Evolutionary conservation across 2,888 invertebrate genomes (phyloP), one percentile per base, ranked within the genome.

Genomic region (Eupsilia transversa): DNA sequence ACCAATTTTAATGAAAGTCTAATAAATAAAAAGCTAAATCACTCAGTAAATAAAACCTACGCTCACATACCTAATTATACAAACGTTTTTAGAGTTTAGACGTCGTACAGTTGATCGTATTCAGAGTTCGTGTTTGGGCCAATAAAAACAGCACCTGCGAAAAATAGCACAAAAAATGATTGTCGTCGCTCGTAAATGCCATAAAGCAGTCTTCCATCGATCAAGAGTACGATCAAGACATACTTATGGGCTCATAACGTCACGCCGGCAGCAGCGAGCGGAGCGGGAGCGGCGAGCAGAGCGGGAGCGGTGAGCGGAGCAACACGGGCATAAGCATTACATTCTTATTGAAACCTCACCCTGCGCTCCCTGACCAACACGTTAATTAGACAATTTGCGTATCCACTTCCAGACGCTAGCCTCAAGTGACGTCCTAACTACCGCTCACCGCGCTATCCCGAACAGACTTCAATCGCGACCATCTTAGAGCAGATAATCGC

Each of bases 331-430:
- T 94, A 93, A 89, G 90, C 93, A 94, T 94, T 83, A 86, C 87
- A 89, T 92, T 93, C 92, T 92, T 94, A 93, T 91, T 93, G 90
- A 89, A 91, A 89, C 90, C 89, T 86, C 91, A 84, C 88, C 84
- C 87, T 80, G 80, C 86, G 52, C 84, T 60, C 84, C 80, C 79
- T 89, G 91, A 91, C 93, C 93, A 89, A 91, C 90, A 91, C 93
- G 90, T 91, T 94, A 94, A 95, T 96, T 92, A 95, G 92, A 90
- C 95, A 93, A 96, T 96, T 96, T 94, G 94, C 95, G 92, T 93
- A 93, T 91, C 90, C 89, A 88, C 84, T 89, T 80, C 88, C 88
- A 89, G 69, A 86, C 86, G 86, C 85, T 86, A 76, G 84, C 81
- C 67, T 46, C 61, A 33, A 30, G 43, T 78, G 52, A 76, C 71